Conservation (phyloP, 2,797 vertebrate species). For the Protosalanx chinensis region DNA sequence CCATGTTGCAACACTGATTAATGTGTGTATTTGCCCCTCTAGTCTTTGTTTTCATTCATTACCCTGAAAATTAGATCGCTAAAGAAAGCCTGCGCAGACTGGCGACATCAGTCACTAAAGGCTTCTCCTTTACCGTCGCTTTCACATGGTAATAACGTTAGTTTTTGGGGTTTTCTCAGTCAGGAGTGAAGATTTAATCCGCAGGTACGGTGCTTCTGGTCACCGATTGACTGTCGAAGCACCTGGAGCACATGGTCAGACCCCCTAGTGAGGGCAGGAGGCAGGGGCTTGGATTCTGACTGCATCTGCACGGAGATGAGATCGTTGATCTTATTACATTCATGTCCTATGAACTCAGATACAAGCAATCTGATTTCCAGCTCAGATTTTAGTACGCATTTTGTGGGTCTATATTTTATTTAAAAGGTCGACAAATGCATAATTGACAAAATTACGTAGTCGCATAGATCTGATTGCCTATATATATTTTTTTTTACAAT, state of each 20-base stretch:
- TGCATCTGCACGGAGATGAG: background rate
- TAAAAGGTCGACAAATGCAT: too few species aligned
- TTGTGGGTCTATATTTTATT: too few species aligned
- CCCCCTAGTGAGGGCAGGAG: slow-evolving; percentile 12
- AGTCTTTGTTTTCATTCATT: slow-evolving; percentile 68
- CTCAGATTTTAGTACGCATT: too few species aligned
- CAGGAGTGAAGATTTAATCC: slow-evolving; percentile 38
- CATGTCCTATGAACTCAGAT: too few species aligned
- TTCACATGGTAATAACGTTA: slow-evolving; percentile 67
- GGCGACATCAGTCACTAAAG: slow-evolving; percentile 56
- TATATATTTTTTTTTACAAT: too few species aligned
- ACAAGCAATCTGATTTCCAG: too few species aligned
- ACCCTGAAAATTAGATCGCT: slow-evolving; percentile 60
- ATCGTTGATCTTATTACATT: too few species aligned
- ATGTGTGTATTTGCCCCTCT: slow-evolving; percentile 63
- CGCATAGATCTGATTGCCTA: too few species aligned
- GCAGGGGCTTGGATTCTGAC: slow-evolving; percentile 13
- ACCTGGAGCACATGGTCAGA: background rate
- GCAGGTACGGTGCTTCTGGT: slow-evolving; percentile 35
- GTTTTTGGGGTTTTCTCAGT: slow-evolving; percentile 51
- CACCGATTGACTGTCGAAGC: slow-evolving; percentile 19
- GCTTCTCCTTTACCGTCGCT: slow-evolving; percentile 31
- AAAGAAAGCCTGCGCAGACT: slow-evolving; percentile 46
- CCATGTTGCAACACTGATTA: slow-evolving; percentile 38
- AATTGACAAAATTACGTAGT: too few species aligned